Conservation (phyloP, 2,888 invertebrate species). For the Troides aeacus region DNA sequence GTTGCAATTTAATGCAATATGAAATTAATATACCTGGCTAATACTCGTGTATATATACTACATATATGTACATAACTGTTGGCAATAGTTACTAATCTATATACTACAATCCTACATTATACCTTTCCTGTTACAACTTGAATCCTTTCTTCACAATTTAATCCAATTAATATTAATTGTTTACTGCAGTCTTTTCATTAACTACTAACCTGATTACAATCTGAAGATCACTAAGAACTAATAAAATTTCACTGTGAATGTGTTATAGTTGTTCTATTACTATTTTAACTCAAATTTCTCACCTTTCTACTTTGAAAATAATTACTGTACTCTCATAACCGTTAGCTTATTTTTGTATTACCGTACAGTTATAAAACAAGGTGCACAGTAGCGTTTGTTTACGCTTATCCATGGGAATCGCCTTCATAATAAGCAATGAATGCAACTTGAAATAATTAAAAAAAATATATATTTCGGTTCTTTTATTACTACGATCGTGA, state of each 20-base stretch:
- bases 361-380: conserved; percentile 48
- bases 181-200: too few relatives aligned
- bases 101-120: too few relatives aligned
- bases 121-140: background rate
- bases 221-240: background rate
- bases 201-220: too few relatives aligned
- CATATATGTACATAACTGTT: background rate
- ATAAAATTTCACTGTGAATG: background rate
- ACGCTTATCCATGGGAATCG: conserved; percentile 56
- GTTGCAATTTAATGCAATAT: conserved; percentile 42
- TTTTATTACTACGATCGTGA: background rate
- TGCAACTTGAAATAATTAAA: conserved; percentile 35
- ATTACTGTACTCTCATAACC: conserved; percentile 42
- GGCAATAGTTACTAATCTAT: background rate
- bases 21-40: conserved; percentile 36
- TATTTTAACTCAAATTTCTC: conserved; percentile 33
- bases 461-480: background rate
- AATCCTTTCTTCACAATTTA: background rate
- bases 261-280: background rate
- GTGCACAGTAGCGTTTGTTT: conserved; percentile 41
- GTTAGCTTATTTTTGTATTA: conserved; percentile 51
- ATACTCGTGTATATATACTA: background rate
- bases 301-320: conserved; percentile 45
- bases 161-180: too few relatives aligned
- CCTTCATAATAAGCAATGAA: conserved; percentile 40